phyloP scores from a whole-genome alignment of 2,888 invertebrate species.

The Diaperis boleti region DNA sequence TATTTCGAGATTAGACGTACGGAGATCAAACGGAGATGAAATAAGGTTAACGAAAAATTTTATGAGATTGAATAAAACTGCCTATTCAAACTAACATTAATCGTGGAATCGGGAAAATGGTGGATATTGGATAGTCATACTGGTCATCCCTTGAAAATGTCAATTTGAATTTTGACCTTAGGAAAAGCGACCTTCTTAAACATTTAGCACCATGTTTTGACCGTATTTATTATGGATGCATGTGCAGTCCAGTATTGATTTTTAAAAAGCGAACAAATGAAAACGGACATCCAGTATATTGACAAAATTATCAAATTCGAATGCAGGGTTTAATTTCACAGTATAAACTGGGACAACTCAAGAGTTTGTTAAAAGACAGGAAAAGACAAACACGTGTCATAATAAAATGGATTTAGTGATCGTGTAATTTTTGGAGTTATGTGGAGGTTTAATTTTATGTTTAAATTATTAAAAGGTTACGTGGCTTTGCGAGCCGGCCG shows the following conservation, averaged over 20 bases:
- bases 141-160: conserved; percentile 29
- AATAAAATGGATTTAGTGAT: too few species aligned
- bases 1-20: not conserved
- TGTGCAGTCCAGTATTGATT: not conserved
- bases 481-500: not conserved
- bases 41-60: conserved; percentile 5
- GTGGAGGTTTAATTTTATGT: not conserved
- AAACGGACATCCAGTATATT: not conserved
- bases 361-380: too few species aligned
- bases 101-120: conserved; percentile 12
- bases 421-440: not conserved
- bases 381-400: too few species aligned
- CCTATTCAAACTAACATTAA: conserved; percentile 18
- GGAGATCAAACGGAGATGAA: conserved; percentile 1
- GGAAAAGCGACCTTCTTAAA: not conserved
- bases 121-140: conserved; percentile 33
- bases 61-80: not conserved
- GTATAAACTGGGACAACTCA: too few species aligned
- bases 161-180: conserved; percentile 10
- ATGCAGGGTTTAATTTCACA: too few species aligned
- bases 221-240: too few species aligned
- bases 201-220: not conserved
- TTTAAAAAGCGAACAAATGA: not conserved
- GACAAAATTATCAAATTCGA: not conserved
- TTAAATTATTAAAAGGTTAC: not conserved